A percentile compares a stretch with the other conserved stretches of the same genome.
These are phyloP conservation scores for Ophion costatus DNA, from an alignment of 2,888 invertebrate genomes.

Conservation along the genomic window DNA sequence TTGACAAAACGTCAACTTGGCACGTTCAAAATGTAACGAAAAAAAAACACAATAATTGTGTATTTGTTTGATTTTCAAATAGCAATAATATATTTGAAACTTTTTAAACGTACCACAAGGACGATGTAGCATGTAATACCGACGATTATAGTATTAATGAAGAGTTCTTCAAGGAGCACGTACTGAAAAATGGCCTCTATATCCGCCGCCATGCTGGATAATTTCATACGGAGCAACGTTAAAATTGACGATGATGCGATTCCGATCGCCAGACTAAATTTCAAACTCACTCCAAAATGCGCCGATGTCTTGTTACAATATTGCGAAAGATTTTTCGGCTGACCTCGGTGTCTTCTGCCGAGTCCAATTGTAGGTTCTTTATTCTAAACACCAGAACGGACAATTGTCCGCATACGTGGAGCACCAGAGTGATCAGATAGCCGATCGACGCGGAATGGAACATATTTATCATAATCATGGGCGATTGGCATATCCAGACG, in stretches of 20 bases:
- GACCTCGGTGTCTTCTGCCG: not conserved
- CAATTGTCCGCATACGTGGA: constrained; percentile 54
- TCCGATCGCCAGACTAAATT: not conserved
- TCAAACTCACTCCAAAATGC: constrained; percentile 47
- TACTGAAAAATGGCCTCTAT: constrained; percentile 46
- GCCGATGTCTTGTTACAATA: constrained; percentile 32
- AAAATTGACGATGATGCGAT: too few species aligned
- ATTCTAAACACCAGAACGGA: constrained; percentile 55
- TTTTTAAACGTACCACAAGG: constrained; percentile 25
- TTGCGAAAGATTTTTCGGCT: constrained; percentile 11
- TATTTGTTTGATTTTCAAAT: not conserved
- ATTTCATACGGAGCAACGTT: too few species aligned
- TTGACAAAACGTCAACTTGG: too few species aligned
- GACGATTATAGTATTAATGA: constrained; percentile 44
- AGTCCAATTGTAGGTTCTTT: constrained; percentile 21
- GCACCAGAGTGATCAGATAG: constrained; percentile 47
- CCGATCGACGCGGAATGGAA: constrained; percentile 50
- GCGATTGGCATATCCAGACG: constrained; percentile 50
- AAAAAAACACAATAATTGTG: not conserved
- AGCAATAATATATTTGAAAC: not conserved
- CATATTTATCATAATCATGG: constrained; percentile 46
- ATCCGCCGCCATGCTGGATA: not conserved
- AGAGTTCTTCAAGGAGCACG: constrained; percentile 55
- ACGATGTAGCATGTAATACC: constrained; percentile 47
- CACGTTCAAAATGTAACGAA: too few species aligned